Evolutionary conservation across 1,140 invertebrate genomes (phyloP).

Genomic region (Zaprionus ornatus): DNA sequence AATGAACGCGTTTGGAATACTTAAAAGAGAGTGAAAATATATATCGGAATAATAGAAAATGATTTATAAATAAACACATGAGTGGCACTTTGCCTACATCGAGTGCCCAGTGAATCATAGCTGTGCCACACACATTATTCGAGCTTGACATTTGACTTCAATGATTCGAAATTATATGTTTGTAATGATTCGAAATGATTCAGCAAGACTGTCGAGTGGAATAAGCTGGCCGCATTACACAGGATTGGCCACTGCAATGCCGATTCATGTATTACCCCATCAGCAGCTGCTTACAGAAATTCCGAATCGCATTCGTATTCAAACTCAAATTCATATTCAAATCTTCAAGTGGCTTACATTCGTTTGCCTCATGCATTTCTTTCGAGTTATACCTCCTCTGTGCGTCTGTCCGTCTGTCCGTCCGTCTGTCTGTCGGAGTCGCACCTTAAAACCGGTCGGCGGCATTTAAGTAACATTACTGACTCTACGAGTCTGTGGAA

Average conservation of each 20-base stretch:
- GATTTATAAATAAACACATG: background rate
- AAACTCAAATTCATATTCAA: slow-evolving; percentile 17
- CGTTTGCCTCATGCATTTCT: slow-evolving; percentile 37
- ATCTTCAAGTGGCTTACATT: slow-evolving; percentile 55
- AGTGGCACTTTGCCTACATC: slow-evolving; percentile 1
- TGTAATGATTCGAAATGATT: slow-evolving; percentile 62
- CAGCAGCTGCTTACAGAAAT: slow-evolving; percentile 11
- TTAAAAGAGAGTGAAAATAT: background rate
- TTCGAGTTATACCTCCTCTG: slow-evolving; percentile 20
- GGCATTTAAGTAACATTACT: slow-evolving; percentile 69
- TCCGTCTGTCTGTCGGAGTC: slow-evolving; percentile 42
- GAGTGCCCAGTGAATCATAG: slow-evolving; percentile 7
- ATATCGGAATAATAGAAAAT: slow-evolving; percentile 12
- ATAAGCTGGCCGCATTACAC: slow-evolving; percentile 50
- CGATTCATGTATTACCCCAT: slow-evolving; percentile 59
- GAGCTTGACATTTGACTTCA: slow-evolving; percentile 57
- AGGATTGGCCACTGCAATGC: slow-evolving; percentile 58
- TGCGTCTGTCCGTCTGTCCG: slow-evolving; percentile 18
- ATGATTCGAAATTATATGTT: slow-evolving; percentile 64
- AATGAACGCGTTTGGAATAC: background rate
- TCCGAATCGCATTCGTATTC: background rate
- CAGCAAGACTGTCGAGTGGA: slow-evolving; percentile 50
- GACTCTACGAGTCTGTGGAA: slow-evolving; percentile 15
- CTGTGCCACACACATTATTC: background rate
- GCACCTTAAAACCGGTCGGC: slow-evolving; percentile 74